Evolutionary conservation across 2,888 invertebrate species (phyloP).

Genomic region (Glaucopsyche alexis): DNA sequence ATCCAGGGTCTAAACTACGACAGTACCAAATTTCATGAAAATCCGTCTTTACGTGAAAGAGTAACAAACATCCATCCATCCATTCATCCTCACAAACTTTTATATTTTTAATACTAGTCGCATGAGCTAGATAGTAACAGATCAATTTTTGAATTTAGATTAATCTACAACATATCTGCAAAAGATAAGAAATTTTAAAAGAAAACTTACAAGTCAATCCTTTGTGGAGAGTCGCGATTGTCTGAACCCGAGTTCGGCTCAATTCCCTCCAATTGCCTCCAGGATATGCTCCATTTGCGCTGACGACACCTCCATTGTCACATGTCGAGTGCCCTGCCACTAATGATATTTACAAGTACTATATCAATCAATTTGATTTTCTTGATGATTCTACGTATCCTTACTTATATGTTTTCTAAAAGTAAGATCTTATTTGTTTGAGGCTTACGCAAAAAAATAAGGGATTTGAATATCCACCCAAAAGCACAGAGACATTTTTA

Average conservation of each 20-base stretch:
- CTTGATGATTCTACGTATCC: background rate
- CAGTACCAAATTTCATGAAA: too few species aligned
- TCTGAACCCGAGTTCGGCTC: conserved; percentile 42
- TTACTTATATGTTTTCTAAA: background rate
- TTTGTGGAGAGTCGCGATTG: conserved; percentile 39
- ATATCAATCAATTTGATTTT: conserved; percentile 27
- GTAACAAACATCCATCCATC: too few species aligned
- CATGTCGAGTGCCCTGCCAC: conserved; percentile 51
- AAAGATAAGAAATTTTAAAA: background rate
- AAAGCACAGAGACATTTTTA: too few species aligned
- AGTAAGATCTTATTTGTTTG: too few species aligned
- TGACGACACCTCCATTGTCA: conserved; percentile 61
- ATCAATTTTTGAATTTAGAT: background rate
- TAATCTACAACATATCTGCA: background rate
- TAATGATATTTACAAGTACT: conserved; percentile 34
- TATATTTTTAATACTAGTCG: too few species aligned
- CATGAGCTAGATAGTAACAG: too few species aligned
- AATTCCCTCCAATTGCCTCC: conserved; percentile 60
- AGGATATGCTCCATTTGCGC: conserved; percentile 68
- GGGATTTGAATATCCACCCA: too few species aligned
- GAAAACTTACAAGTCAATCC: conserved; percentile 45
- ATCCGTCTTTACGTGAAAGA: too few species aligned
- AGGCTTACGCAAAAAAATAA: too few species aligned
- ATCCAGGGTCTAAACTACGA: too few species aligned
- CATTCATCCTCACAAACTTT: too few species aligned